Evolutionary conservation across 2,113 vertebrate species (phyloP), one percentile per base, ranked within the genome.

Genomic region (Tetrax tetrax): DNA sequence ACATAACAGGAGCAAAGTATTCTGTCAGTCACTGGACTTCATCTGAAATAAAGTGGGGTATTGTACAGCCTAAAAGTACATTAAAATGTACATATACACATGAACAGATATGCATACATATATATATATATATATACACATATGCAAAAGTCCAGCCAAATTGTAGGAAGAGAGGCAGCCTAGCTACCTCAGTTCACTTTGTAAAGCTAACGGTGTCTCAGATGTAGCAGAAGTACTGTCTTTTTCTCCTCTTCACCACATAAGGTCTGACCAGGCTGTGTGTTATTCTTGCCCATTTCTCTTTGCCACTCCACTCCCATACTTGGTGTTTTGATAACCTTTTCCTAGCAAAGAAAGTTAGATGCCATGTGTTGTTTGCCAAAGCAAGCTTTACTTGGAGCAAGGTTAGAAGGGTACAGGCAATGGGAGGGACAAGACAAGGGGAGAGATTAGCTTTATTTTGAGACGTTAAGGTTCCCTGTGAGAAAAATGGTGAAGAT

Each of bases 61-160:
- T 29, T 65, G 37, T 66, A 61, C 57, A 71, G 31, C 24, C 59
- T 90, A 53, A 37, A 80, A 41, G 48, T 71, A 57, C 12, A 10
- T 28, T 15, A 10, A 56, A 77, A 69, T 45, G 17, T 47, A 14
- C 64, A 14, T 66, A n/a, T 69, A 5, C 28, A 22, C 10, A 12
- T 23, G 53, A 37, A 74, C 29, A 71, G 61, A 23, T n/a, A 47
- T 0, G 1, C 22, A 19, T 3, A 3, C 25, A 4, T 48, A 9
- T 28, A 12, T 71, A 20, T 6, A 2, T 29, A 0, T 18, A 6
- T 45, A 11, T 14, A 11, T 48, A 56, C 6, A 29, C 10, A 23
- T 7, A 15, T 25, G 17, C 48, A 83, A 50, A 93, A 75, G 74
- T 82, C 35, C 12, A 64, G 35, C 33, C 45, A 56, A 14, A 12